A percentile compares a stretch with the other conserved stretches of the same genome.
phyloP scores from a whole-genome alignment of 2,797 vertebrate species.

The Etheostoma nigrum region DNA sequence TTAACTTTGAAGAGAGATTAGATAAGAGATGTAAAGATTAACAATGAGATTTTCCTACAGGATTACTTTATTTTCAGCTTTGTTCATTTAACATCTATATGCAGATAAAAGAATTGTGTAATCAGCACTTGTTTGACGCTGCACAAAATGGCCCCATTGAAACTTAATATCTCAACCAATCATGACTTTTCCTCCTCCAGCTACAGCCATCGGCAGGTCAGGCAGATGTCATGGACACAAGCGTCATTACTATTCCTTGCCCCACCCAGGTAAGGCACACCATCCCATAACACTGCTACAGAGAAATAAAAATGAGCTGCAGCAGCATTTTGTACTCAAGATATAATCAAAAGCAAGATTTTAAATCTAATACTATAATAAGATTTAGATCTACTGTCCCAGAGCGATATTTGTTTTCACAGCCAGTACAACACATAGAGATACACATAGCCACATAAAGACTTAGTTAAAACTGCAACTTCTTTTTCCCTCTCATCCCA shows the following conservation, averaged over 20 bases:
- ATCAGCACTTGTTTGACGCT: background rate
- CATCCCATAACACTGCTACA: background rate
- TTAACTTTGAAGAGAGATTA: constrained; percentile 46
- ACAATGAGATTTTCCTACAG: background rate
- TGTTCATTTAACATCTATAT: background rate
- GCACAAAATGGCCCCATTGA: background rate
- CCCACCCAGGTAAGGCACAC: constrained; percentile 72
- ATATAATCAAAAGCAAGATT: background rate
- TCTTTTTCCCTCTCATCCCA: constrained; percentile 44
- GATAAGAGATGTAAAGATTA: constrained; percentile 70
- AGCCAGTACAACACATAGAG: too few species aligned
- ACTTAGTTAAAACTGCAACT: background rate
- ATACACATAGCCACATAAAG: too few species aligned
- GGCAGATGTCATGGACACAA: constrained; percentile 47
- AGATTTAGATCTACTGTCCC: too few species aligned
- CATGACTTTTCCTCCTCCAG: constrained; percentile 53
- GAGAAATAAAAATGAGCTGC: background rate
- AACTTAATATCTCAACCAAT: constrained; percentile 32
- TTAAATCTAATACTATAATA: background rate
- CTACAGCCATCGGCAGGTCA: constrained; percentile 70
- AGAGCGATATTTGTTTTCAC: too few species aligned
- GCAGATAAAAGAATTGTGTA: constrained; percentile 17
- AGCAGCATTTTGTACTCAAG: background rate
- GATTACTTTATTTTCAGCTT: constrained; percentile 3
- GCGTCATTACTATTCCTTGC: constrained; percentile 60